These are phyloP conservation scores for Chelonus formosanus DNA, from an alignment of 2,888 invertebrate genomes.

Conservation along the genomic window DNA sequence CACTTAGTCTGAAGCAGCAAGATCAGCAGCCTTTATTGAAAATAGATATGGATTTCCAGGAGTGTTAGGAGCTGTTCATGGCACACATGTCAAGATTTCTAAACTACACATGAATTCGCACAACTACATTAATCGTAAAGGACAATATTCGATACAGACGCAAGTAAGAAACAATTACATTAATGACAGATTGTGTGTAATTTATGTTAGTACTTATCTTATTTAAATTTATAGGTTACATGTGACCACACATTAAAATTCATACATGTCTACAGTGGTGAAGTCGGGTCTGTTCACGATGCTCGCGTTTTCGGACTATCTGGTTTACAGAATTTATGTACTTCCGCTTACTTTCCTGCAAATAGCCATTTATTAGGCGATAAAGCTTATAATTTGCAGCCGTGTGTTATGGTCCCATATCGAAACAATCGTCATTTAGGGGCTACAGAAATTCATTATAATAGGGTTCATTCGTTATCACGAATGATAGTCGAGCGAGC, in stretches of 20 bases:
- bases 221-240: constrained; percentile 33
- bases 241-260: constrained; percentile 34
- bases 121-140: constrained; percentile 8
- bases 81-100: constrained; percentile 1
- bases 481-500: constrained; percentile 28
- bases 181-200: not conserved
- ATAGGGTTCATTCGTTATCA: constrained; percentile 10
- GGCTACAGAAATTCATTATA: constrained; percentile 4
- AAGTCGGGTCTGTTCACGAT: constrained; percentile 40
- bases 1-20: not conserved
- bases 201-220: no score
- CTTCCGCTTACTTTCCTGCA: constrained; percentile 26
- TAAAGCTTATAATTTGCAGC: constrained; percentile 22
- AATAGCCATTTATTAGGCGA: constrained; percentile 27
- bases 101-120: not conserved
- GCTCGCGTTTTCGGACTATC: constrained; percentile 35
- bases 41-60: constrained; percentile 7
- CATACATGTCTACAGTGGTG: constrained; percentile 32
- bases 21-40: not conserved
- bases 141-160: constrained; percentile 29
- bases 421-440: constrained; percentile 24
- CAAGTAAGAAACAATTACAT: constrained; percentile 21
- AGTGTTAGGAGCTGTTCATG: not conserved
- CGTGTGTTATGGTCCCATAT: constrained; percentile 29
- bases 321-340: constrained; percentile 33